Base-by-base conservation (phyloP, 2,888 invertebrate genomes). In the Lamellibrachia columna region DNA sequence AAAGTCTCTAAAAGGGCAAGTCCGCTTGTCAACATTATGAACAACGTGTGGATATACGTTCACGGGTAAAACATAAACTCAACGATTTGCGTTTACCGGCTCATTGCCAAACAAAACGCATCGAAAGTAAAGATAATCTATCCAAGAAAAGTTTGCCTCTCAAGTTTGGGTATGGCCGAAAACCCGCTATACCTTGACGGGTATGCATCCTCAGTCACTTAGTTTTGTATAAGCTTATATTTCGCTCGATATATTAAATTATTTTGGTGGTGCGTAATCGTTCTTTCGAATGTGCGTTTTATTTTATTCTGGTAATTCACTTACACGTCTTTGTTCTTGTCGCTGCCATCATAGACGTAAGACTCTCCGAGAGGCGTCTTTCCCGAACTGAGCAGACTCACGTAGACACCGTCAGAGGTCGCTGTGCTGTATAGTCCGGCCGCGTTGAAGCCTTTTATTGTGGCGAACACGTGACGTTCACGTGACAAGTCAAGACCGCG, bases 391-490 rank as follows among this genome's bases (percentile, higher is more conserved):
- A 93, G 15, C 9, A 53, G 94, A 93, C 95, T 95, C 53, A 95
- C 93, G 8, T 94, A 94, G 15, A 95, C 94, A 28, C 94, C 93
- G 7, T 94, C 93, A 58, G 95, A 94, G 8, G 93, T 93, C n/a
- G 92, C 93, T 93, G 92, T 93, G 28, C n/a, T 92, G 75, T 94
- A 94, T 40, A 94, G 92, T 8, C 95, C 95, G 9, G 95, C 95
- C 53, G 93, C 93, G 92, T 95, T 95, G 92, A 93, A 94, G 8
- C 93, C 94, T 75, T 94, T 92, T 0, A 94, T 93, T 11, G 95
- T 94, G 1, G 93, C 94, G 91, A 93, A 94, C 52, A 95, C 94
- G 52, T 53, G 90, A 28, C 90, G 90, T n/a, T 90, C 92, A n/a
- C 53, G n/a, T 28, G 90, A 28, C 53, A 92, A 55, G 53, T 92